A percentile compares a stretch with the other conserved stretches of the same genome.
These are phyloP conservation scores for Limnephilus rhombicus DNA, from an alignment of 2,888 invertebrate species.

Conservation along the genomic window DNA sequence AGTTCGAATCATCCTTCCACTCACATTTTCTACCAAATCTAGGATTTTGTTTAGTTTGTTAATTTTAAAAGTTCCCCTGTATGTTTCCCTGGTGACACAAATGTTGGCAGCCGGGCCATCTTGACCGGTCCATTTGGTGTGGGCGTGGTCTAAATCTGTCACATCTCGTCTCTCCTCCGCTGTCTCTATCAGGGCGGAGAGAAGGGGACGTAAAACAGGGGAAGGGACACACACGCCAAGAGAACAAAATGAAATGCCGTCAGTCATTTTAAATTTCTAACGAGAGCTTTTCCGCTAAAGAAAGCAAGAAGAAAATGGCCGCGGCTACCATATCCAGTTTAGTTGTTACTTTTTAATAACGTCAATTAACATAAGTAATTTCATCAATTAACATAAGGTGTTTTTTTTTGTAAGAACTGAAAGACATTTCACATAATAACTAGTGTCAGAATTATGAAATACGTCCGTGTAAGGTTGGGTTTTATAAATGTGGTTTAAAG, in stretches of 20 bases:
- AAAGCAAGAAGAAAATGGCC: constrained; percentile 1
- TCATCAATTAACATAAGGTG: not conserved
- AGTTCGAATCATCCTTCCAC: not conserved
- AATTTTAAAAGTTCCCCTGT: not conserved
- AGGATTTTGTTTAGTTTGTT: not conserved
- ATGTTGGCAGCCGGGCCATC: constrained; percentile 16
- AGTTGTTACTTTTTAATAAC: not conserved
- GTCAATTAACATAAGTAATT: not conserved
- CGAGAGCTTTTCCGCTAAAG: constrained; percentile 14
- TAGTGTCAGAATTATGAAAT: not conserved
- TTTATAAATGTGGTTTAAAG: not conserved
- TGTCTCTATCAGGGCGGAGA: not conserved
- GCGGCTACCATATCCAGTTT: not conserved
- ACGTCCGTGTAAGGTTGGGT: not conserved
- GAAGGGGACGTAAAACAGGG: not conserved
- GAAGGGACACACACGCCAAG: not conserved
- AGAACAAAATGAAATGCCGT: not conserved
- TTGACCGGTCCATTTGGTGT: constrained; percentile 21
- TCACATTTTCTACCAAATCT: not conserved
- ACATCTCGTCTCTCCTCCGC: not conserved
- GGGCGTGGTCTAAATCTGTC: constrained; percentile 36
- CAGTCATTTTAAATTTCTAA: constrained; percentile 6
- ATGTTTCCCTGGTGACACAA: constrained; percentile 7
- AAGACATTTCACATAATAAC: not conserved
- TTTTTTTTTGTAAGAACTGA: not conserved